Base-by-base conservation (phyloP, 2,113 vertebrate genomes). In the Varanus komodoensis region DNA sequence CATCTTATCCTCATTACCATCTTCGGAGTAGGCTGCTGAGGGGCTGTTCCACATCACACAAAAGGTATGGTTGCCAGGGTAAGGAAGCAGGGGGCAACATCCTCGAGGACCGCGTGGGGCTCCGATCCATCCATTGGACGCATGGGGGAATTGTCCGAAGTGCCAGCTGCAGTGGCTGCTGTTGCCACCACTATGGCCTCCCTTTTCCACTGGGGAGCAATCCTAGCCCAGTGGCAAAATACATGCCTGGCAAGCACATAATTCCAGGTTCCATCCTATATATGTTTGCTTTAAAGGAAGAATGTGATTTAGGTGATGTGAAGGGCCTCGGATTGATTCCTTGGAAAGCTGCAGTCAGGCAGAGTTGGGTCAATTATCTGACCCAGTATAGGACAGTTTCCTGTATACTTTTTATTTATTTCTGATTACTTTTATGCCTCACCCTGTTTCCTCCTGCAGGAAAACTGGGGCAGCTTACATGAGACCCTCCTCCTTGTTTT, bases 1-100 rank as follows among this genome's bases (percentile, higher is more conserved):
- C 57, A 85, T 92, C 89, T 95, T 92, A 84, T 90, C 14, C 78
- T 90, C 79, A 75, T 95, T 90, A 54, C 25, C 64, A 27, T 91
- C 86, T 1, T 1, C 84, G 3, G 84, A 25, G n/a, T n/a, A 89
- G 0, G 50, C 52, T 93, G 54, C 57, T 74, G 84, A 92, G 80
- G 78, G 64, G 12, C 4, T 27, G 0, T 69, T 27, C 5, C 48
- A 89, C 78, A 75, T 2, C 50, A 3, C 44, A 6, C 89, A 84
- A 14, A 14, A 12, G 25, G 50, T 69, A 25, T 21, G 27, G 38
- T 32, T 38, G 38, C 64, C 34, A 48, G 71, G 29, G 50, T 71
- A 50, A 48, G 38, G 27, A 64, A 29, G 32, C 6, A 50, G 5
- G 14, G 15, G 5, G 27, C 21, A 52, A 64, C 19, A 8, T 38